phyloP scores from a whole-genome alignment of 1,140 invertebrate species.

The Leptinotarsa lineolata region DNA sequence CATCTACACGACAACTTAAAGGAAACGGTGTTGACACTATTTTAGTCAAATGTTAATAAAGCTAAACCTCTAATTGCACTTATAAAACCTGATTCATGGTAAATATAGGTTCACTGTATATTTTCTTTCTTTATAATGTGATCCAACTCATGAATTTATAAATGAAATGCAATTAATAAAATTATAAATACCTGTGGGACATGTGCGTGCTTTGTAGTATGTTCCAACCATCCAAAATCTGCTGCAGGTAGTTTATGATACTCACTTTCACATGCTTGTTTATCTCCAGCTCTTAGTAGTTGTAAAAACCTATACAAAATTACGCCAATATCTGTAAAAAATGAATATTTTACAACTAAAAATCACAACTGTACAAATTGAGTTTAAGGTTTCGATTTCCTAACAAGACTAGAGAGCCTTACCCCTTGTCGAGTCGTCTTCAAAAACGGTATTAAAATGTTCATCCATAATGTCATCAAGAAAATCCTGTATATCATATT shows the following conservation, averaged over 20 bases:
- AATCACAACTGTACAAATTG: too few species aligned
- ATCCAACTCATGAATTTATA: too few species aligned
- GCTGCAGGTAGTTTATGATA: conserved; percentile 40
- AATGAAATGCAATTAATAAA: too few species aligned
- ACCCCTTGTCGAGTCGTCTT: conserved; percentile 65
- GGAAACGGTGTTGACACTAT: too few species aligned
- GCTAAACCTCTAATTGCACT: too few species aligned
- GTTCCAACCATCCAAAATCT: conserved; percentile 36
- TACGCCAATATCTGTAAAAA: conserved; percentile 56
- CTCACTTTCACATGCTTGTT: conserved; percentile 45
- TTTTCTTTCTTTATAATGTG: too few species aligned
- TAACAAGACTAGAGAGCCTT: not conserved
- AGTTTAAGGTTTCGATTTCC: too few species aligned
- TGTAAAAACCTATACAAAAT: conserved; percentile 57
- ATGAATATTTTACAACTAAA: not conserved
- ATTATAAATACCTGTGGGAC: conserved; percentile 20
- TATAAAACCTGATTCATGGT: too few species aligned
- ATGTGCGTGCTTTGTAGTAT: conserved; percentile 39
- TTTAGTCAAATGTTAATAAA: too few species aligned
- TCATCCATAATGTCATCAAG: conserved; percentile 68
- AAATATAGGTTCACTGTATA: too few species aligned
- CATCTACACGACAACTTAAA: too few species aligned
- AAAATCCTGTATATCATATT: conserved; percentile 62
- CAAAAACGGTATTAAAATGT: conserved; percentile 68
- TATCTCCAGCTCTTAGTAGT: conserved; percentile 55